Evolutionary conservation across 2,888 invertebrate species (phyloP).

Genomic region (Nomada hirtipes): DNA sequence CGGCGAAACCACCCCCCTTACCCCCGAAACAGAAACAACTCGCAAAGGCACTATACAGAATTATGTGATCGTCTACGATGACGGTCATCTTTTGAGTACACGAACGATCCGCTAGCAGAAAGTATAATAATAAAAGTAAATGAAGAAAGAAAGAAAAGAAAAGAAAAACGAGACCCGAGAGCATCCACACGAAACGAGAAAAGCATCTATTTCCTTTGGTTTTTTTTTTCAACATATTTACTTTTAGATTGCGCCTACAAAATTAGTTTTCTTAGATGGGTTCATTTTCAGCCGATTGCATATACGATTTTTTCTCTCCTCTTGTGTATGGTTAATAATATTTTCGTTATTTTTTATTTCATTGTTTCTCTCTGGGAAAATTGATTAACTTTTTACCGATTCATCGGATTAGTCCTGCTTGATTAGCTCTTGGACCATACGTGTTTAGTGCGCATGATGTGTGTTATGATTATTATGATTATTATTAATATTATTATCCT

Average conservation of each 20-base stretch:
- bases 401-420: conserved; percentile 78
- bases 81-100: conserved; percentile 4
- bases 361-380: conserved; percentile 52
- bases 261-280: conserved; percentile 49
- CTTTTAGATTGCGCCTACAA: conserved; percentile 45
- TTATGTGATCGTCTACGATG: neutral
- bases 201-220: conserved; percentile 34
- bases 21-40: conserved; percentile 3
- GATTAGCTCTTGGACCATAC: conserved; percentile 75
- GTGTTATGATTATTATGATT: conserved; percentile 74
- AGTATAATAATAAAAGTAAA: too few species aligned
- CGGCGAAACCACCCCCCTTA: conserved; percentile 14
- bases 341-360: conserved; percentile 35
- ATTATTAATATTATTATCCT: conserved; percentile 52
- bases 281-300: conserved; percentile 58
- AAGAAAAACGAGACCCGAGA: conserved; percentile 29
- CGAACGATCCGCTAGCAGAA: conserved; percentile 25
- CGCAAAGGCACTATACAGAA: conserved; percentile 7
- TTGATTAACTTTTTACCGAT: conserved; percentile 60
- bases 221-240: conserved; percentile 23
- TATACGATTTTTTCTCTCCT: conserved; percentile 62
- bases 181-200: conserved; percentile 56
- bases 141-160: neutral
- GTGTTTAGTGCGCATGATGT: conserved; percentile 83
- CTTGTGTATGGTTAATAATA: conserved; percentile 42